Conservation (phyloP, 2,888 invertebrate genomes). For the Steinernema carpocapsae region DNA sequence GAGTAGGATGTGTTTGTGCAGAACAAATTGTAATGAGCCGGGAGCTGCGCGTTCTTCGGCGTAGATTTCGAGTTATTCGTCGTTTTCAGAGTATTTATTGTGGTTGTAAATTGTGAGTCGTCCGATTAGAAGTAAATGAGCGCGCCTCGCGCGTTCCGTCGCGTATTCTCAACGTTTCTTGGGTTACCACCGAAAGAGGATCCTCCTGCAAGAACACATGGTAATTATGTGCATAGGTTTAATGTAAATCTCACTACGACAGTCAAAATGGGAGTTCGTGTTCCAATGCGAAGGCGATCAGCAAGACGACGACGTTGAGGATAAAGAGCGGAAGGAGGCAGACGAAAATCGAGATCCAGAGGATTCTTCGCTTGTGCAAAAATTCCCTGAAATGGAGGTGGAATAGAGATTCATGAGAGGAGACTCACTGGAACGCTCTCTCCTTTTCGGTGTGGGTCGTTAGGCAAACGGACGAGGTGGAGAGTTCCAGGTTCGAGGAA, state of each 20-base stretch:
- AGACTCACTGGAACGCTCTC: no score
- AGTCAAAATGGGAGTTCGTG: slow-evolving; percentile 22
- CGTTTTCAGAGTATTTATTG: slow-evolving; percentile 11
- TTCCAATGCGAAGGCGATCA: not conserved
- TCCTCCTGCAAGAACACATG: no score
- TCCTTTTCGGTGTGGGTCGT: no score
- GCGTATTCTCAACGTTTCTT: no score
- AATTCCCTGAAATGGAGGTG: not conserved
- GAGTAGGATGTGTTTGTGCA: slow-evolving; percentile 23
- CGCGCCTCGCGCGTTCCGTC: no score
- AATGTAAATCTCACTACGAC: no score
- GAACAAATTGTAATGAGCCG: slow-evolving; percentile 16
- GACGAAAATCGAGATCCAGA: not conserved
- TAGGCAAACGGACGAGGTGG: no score
- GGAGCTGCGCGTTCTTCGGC: not conserved
- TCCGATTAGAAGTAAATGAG: slow-evolving; percentile 16
- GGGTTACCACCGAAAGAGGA: no score
- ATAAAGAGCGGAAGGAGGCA: not conserved
- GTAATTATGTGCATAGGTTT: no score
- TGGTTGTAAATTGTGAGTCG: slow-evolving; percentile 10
- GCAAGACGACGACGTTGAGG: not conserved
- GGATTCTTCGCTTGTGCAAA: not conserved
- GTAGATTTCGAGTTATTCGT: not conserved
- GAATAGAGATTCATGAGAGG: not conserved
- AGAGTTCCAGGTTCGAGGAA: not conserved